A percentile compares a stretch with the other conserved stretches of the same genome.
phyloP scores from a whole-genome alignment of 2,797 vertebrate genomes.

The Sebastes diaconus region DNA sequence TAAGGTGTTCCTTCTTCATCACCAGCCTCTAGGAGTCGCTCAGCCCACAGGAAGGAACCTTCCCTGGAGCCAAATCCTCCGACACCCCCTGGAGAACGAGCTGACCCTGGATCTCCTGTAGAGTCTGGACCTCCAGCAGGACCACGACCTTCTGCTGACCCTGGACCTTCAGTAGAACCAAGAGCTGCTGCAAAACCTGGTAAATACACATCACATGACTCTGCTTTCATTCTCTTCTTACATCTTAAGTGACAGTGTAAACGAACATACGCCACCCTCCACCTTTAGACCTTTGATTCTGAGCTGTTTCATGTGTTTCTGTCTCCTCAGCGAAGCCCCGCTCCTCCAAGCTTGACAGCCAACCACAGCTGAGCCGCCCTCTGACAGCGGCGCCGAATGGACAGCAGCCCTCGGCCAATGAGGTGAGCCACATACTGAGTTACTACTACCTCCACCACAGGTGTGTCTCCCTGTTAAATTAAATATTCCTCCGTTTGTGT shows the following conservation, averaged over 20 bases:
- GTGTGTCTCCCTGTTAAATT: neutral
- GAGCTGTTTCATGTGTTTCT: neutral
- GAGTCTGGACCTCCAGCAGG: neutral
- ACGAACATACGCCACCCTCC: neutral
- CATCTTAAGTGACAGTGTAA: neutral
- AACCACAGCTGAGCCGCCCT: constrained; percentile 23
- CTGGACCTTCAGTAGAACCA: neutral
- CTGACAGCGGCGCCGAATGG: neutral
- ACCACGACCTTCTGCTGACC: neutral
- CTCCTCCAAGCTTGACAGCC: constrained; percentile 21
- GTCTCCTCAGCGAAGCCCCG: constrained; percentile 39
- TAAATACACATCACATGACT: neutral
- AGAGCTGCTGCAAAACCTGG: constrained; percentile 18
- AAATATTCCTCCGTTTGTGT: neutral
- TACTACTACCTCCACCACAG: neutral
- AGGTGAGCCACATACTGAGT: constrained; percentile 27
- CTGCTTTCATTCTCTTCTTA: neutral
- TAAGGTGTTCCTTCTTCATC: neutral
- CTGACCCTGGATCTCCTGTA: neutral
- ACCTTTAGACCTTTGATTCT: neutral
- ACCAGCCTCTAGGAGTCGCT: constrained; percentile 25
- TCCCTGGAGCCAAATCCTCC: neutral
- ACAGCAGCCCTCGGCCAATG: neutral
- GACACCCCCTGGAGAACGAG: neutral
- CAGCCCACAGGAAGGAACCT: constrained; percentile 13